These are phyloP conservation scores for Scarus forsteni DNA, from an alignment of 2,797 vertebrate genomes.

Conservation along the genomic window DNA sequence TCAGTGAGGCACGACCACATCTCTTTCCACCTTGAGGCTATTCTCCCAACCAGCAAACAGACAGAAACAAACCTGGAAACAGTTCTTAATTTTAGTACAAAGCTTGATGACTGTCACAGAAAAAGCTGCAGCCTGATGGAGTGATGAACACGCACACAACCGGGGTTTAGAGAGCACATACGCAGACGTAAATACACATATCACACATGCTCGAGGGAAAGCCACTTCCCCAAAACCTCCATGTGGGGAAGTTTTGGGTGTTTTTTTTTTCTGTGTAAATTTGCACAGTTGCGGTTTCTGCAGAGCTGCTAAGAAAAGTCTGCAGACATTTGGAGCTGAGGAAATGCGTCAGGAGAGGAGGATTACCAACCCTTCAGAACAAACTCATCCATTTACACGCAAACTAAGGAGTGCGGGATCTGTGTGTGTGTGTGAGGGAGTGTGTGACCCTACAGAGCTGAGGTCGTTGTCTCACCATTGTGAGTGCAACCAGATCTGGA, in stretches of 20 bases:
- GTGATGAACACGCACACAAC: conserved; percentile 17
- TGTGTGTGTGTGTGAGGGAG: conserved; percentile 14
- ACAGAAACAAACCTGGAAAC: conserved; percentile 26
- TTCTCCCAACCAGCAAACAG: conserved; percentile 48
- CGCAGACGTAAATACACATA: conserved; percentile 32
- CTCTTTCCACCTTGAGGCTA: conserved; percentile 57
- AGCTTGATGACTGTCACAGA: conserved; percentile 48
- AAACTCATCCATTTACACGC: conserved; percentile 58
- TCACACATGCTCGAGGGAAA: conserved; percentile 33
- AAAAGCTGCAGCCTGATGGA: conserved; percentile 33
- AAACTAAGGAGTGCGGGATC: not conserved
- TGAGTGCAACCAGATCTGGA: conserved; percentile 1
- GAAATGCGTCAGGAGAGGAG: conserved; percentile 66
- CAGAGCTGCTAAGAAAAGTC: conserved; percentile 60
- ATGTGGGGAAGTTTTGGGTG: conserved; percentile 61
- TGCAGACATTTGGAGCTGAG: conserved; percentile 32
- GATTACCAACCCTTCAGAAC: conserved; percentile 49
- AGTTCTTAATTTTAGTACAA: conserved; percentile 57
- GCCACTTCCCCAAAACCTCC: conserved; percentile 60
- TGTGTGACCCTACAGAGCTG: conserved; percentile 10
- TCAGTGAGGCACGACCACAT: conserved; percentile 56
- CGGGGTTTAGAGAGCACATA: conserved; percentile 7
- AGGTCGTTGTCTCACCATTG: conserved; percentile 15
- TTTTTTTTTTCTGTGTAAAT: conserved; percentile 66
- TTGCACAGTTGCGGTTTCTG: conserved; percentile 68